phyloP scores from a whole-genome alignment of 1,140 invertebrate genomes.

The Metaphire vulgaris region DNA sequence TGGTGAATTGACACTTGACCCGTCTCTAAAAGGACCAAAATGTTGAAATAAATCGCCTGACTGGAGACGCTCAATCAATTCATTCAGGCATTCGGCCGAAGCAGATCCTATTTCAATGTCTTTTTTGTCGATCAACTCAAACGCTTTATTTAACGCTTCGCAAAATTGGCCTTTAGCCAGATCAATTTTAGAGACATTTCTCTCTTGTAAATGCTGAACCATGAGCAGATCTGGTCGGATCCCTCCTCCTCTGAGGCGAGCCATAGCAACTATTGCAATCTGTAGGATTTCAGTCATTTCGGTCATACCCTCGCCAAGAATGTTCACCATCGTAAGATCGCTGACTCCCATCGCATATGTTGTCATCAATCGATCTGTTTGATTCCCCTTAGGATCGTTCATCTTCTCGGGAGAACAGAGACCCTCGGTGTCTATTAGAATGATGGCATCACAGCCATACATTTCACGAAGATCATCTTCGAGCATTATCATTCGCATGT shows the following conservation, averaged over 20 bases:
- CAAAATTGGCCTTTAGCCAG: neutral
- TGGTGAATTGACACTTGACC: neutral
- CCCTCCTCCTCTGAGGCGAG: neutral
- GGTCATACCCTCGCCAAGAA: neutral
- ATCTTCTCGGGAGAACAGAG: neutral
- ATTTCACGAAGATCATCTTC: neutral
- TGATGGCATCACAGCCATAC: neutral
- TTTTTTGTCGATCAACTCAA: neutral
- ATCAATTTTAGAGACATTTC: neutral
- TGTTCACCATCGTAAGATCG: neutral
- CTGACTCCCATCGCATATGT: neutral
- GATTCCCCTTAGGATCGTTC: neutral
- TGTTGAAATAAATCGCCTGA: slow-evolving; percentile 1
- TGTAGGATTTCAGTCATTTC: neutral
- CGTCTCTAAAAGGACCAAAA: neutral
- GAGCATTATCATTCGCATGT: neutral
- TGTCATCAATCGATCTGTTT: neutral
- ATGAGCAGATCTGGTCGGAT: neutral
- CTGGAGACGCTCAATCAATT: neutral
- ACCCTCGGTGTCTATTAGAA: neutral
- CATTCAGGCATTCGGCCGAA: neutral
- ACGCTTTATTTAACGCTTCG: neutral
- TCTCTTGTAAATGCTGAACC: neutral
- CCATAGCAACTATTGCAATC: neutral
- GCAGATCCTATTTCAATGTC: neutral